phyloP scores from a whole-genome alignment of 2,113 vertebrate species.

The Arenaria interpres region DNA sequence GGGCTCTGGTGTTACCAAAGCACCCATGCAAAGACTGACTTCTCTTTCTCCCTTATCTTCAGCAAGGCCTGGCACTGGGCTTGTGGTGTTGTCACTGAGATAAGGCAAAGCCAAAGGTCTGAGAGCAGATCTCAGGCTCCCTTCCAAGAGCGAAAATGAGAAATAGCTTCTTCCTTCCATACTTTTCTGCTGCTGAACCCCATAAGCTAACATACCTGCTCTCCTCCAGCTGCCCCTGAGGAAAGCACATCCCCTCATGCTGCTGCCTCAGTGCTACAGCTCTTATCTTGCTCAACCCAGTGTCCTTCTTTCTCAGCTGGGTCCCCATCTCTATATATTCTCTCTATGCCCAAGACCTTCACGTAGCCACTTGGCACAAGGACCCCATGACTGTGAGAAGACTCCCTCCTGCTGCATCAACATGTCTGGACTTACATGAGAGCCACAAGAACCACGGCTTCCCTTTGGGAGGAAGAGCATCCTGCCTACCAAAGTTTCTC shows the following conservation, averaged over 20 bases:
- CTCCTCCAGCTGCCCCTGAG: not conserved
- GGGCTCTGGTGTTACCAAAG: not conserved
- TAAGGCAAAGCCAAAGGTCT: not conserved
- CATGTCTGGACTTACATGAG: not conserved
- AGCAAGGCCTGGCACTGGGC: not conserved
- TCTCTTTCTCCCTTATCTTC: not conserved
- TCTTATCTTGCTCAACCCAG: not conserved
- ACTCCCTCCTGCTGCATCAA: not conserved
- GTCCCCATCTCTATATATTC: not conserved
- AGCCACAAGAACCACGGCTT: not conserved
- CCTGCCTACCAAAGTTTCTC: not conserved
- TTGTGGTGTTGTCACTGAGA: not conserved
- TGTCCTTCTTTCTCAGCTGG: not conserved
- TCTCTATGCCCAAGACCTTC: not conserved
- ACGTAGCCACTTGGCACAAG: not conserved
- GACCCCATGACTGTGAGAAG: not conserved
- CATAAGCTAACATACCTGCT: not conserved
- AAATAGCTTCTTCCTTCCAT: not conserved
- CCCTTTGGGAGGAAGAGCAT: not conserved
- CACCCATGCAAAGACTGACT: not conserved
- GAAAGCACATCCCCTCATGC: not conserved
- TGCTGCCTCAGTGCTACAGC: not conserved
- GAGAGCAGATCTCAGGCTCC: not conserved
- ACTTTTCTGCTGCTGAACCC: not conserved
- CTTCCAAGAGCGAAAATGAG: not conserved